These are phyloP conservation scores for Sinella curviseta DNA, from an alignment of 1,140 invertebrate genomes.

Conservation along the genomic window DNA sequence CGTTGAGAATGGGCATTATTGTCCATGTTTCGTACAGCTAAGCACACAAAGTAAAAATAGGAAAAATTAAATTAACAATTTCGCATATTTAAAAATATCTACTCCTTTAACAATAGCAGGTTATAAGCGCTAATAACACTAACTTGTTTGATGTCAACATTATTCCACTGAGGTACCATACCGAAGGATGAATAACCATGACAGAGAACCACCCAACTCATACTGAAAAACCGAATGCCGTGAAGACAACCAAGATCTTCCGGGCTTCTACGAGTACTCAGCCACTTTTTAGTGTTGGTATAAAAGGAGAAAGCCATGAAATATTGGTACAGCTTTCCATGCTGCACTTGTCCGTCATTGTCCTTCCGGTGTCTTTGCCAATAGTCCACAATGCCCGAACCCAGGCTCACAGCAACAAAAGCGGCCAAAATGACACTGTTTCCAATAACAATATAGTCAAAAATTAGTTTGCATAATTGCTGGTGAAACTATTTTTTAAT, in stretches of 20 bases:
- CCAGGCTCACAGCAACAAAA: not conserved
- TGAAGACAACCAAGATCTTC: conserved; percentile 30
- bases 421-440: not conserved
- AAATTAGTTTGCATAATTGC: not conserved
- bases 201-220: conserved; percentile 34
- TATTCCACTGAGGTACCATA: not conserved
- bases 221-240: conserved; percentile 37
- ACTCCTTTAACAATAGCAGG: conserved; percentile 11
- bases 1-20: conserved; percentile 51
- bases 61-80: not conserved
- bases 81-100: not conserved
- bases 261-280: not conserved
- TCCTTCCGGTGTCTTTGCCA: not conserved
- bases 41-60: not conserved
- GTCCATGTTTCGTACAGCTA: conserved; percentile 9
- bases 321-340: not conserved
- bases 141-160: not conserved
- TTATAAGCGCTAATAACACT: too few relatives aligned
- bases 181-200: conserved; percentile 2
- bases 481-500: too few relatives aligned
- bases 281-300: not conserved
- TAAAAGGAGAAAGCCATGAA: conserved; percentile 2
- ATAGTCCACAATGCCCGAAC: not conserved
- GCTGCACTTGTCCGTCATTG: not conserved
- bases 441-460: not conserved